Conservation (phyloP, 2,113 vertebrate genomes). For the Sinocyclocheilus maitianheensis region DNA sequence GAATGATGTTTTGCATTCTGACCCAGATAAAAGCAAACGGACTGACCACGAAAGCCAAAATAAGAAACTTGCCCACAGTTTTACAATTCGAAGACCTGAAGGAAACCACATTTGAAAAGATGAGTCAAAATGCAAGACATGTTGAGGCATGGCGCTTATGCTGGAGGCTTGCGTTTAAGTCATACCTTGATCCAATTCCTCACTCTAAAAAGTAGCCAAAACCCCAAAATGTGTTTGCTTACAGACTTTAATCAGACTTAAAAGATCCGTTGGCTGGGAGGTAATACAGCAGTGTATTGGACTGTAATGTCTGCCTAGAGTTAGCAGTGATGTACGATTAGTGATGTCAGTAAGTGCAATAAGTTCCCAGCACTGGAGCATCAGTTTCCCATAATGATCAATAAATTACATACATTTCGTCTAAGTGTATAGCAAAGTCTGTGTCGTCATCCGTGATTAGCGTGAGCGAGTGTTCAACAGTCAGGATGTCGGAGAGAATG, state of each 20-base stretch:
- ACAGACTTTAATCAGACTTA: neutral
- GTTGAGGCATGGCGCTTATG: neutral
- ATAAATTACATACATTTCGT: conserved; percentile 10
- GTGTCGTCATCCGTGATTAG: neutral
- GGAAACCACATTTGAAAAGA: neutral
- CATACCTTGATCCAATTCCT: neutral
- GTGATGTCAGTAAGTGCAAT: conserved; percentile 16
- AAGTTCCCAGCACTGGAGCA: conserved; percentile 25
- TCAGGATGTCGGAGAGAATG: neutral
- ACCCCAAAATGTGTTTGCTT: neutral
- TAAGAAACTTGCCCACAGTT: conserved; percentile 5
- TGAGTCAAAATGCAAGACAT: neutral
- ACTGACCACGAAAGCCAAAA: neutral
- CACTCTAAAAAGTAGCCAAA: neutral
- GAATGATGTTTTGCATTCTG: conserved; percentile 11
- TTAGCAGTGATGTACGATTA: neutral
- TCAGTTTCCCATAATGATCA: conserved; percentile 23
- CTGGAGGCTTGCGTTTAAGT: neutral
- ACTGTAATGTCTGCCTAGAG: neutral
- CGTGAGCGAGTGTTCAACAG: neutral
- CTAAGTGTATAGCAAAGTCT: neutral
- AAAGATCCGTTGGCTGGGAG: neutral
- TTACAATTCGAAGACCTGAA: neutral
- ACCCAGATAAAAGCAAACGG: conserved; percentile 6
- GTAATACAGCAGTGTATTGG: neutral